A percentile compares a stretch with the other conserved stretches of the same genome.
phyloP scores from a whole-genome alignment of 2,888 invertebrate genomes.

The Nomada fabriciana region DNA sequence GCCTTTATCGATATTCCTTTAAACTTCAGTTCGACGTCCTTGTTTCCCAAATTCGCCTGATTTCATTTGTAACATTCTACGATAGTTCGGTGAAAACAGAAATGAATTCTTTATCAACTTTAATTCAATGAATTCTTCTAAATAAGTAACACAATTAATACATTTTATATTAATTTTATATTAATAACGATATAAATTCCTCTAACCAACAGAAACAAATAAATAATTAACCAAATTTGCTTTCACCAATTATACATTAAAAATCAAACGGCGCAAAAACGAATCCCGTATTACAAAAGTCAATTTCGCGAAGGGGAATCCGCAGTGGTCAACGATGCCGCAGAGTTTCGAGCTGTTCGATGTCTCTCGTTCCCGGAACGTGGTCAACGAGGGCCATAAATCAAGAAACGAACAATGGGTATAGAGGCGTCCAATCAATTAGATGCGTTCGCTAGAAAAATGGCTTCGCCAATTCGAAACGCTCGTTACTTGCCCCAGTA shows the following conservation, averaged over 20 bases:
- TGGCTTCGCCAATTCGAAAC: slow-evolving; percentile 60
- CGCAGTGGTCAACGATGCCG: slow-evolving; percentile 22
- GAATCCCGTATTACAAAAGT: slow-evolving; percentile 14
- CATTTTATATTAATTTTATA: too few relatives aligned
- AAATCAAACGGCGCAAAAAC: not conserved
- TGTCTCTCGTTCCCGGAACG: slow-evolving; percentile 49
- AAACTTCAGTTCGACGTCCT: not conserved
- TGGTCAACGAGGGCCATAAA: slow-evolving; percentile 66
- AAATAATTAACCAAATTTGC: too few relatives aligned
- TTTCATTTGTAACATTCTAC: too few relatives aligned
- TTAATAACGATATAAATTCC: too few relatives aligned
- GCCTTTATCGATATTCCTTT: not conserved
- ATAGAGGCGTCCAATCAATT: slow-evolving; percentile 69
- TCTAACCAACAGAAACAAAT: not conserved
- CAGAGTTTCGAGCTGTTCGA: slow-evolving; percentile 54
- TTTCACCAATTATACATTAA: not conserved
- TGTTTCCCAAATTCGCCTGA: too few relatives aligned
- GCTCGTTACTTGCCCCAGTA: slow-evolving; percentile 59
- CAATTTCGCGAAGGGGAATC: slow-evolving; percentile 28
- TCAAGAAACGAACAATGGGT: slow-evolving; percentile 69
- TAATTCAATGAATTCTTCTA: too few relatives aligned
- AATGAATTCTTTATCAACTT: too few relatives aligned
- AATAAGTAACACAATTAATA: too few relatives aligned
- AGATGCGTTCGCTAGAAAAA: slow-evolving; percentile 69
- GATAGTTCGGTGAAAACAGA: too few relatives aligned